phyloP scores from a whole-genome alignment of 2,888 invertebrate genomes.

The Nymphalis urticae region DNA sequence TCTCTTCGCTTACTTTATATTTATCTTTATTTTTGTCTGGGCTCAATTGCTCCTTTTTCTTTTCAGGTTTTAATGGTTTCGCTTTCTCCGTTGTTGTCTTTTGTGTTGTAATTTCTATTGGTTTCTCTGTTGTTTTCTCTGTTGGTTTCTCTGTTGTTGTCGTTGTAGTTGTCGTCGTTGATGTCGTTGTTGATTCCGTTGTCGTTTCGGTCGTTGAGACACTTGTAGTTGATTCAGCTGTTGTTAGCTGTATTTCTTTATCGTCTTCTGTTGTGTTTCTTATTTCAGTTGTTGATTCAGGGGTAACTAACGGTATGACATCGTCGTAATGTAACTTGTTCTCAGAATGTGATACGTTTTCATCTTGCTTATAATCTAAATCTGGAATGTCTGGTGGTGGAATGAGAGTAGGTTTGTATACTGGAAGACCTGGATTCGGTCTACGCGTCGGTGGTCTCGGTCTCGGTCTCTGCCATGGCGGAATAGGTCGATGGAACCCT shows the following conservation, averaged over 20 bases:
- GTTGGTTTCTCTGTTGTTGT: too few relatives aligned
- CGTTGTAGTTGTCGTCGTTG: slow-evolving; percentile 43
- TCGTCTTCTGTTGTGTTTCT: slow-evolving; percentile 49
- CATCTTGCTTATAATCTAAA: slow-evolving; percentile 58
- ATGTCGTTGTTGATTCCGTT: slow-evolving; percentile 4
- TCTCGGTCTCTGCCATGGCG: slow-evolving; percentile 85
- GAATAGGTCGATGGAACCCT: slow-evolving; percentile 81
- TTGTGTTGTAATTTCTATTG: slow-evolving; percentile 46
- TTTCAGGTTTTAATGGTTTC: slow-evolving; percentile 56
- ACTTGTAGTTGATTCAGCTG: slow-evolving; percentile 49
- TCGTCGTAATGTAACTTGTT: slow-evolving; percentile 59
- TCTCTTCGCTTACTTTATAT: slow-evolving; percentile 45
- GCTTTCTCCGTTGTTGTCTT: slow-evolving; percentile 48
- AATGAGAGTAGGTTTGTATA: slow-evolving; percentile 83
- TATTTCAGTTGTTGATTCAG: slow-evolving; percentile 47
- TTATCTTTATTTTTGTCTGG: slow-evolving; percentile 65
- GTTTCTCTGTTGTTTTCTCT: slow-evolving; percentile 48
- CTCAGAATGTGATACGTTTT: slow-evolving; percentile 69
- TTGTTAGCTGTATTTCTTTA: slow-evolving; percentile 53
- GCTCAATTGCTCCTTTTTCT: slow-evolving; percentile 60
- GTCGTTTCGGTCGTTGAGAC: slow-evolving; percentile 44
- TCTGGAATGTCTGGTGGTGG: slow-evolving; percentile 68
- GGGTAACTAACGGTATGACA: slow-evolving; percentile 44
- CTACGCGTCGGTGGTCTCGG: slow-evolving; percentile 80
- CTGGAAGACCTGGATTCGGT: slow-evolving; percentile 79